Conservation (phyloP, 1,140 invertebrate genomes). For the Pseudomyrmex concolor region DNA sequence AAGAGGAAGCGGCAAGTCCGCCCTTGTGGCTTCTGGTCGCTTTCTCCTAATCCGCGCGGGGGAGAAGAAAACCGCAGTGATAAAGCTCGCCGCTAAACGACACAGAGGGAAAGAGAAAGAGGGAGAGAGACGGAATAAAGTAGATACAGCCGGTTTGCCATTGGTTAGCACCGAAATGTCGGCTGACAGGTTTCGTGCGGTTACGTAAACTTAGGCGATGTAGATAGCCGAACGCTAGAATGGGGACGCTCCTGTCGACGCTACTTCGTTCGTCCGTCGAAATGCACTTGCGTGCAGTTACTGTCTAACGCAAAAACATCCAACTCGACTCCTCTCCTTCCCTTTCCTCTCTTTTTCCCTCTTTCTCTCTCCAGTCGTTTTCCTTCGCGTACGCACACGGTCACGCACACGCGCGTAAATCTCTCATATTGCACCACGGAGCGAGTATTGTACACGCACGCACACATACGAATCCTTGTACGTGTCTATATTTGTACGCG, state of each 20-base stretch:
- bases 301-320: slow-evolving; percentile 76
- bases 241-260: slow-evolving; percentile 79
- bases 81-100: slow-evolving; percentile 23
- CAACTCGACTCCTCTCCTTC: not conserved
- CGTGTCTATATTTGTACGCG: not conserved
- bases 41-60: slow-evolving; percentile 28
- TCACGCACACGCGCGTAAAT: not conserved
- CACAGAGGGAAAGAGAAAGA: not conserved
- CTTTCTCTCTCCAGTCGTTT: slow-evolving; percentile 36
- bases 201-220: slow-evolving; percentile 84
- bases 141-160: slow-evolving; percentile 66
- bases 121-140: slow-evolving; percentile 51
- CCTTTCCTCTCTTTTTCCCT: slow-evolving; percentile 33
- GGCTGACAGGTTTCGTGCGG: slow-evolving; percentile 82
- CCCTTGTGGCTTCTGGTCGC: slow-evolving; percentile 36
- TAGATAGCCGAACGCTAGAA: slow-evolving; percentile 81
- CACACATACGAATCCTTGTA: not conserved
- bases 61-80: slow-evolving; percentile 14
- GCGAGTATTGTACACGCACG: not conserved
- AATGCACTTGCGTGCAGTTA: slow-evolving; percentile 78
- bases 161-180: slow-evolving; percentile 80
- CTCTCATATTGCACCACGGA: not conserved
- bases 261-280: slow-evolving; percentile 77
- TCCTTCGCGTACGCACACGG: slow-evolving; percentile 35
- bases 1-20: slow-evolving; percentile 7